Evolutionary conservation across 2,113 vertebrate species (phyloP), one percentile per base, ranked within the genome.

Genomic region (Crotophaga sulcirostris): DNA sequence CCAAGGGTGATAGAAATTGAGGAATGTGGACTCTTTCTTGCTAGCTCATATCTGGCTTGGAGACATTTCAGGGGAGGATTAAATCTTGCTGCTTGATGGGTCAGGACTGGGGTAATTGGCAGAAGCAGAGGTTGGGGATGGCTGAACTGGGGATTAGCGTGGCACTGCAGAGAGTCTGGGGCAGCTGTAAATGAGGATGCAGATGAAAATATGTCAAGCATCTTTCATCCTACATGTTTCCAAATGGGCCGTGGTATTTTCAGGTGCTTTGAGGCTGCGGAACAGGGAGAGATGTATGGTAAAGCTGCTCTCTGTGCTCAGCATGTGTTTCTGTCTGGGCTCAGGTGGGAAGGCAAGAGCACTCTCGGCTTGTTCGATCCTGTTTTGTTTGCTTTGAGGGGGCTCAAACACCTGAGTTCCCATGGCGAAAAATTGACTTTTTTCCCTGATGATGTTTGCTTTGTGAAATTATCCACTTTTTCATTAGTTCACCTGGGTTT

Each of bases 1-100:
- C 73, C 60, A 93, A 93, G 95, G 75, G 73, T 96, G 90, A 93
- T 68, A 79, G 92, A 68, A 95, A 95, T 5, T 55, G 91, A 91
- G 89, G 94, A 96, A 97, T 93, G 93, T 26, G 66, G 93, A 80
- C 73, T 87, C 51, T 76, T 95, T 91, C 92, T 96, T 96, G 96
- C 95, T 96, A 96, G 89, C 58, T 85, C 2, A 4, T 81, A 21
- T 64, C 86, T 78, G 60, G 8, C 47, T 91, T 97, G 97, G 95
- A 96, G 93, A 24, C 2, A 0, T 94, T 97, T 97, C 96, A 96
- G 76, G 34, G 72, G 52, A 86, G 93, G 95, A 97, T 97, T 96
- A 94, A 82, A 88, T 82, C 86, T 90, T 2, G 0, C 52, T 16
- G 54, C 86, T 94, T 4, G 0, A 56, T 0, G 0, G 74, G 85